Evolutionary conservation across 2,797 vertebrate genomes (phyloP).

Genomic region (Staurois parvus): DNA sequence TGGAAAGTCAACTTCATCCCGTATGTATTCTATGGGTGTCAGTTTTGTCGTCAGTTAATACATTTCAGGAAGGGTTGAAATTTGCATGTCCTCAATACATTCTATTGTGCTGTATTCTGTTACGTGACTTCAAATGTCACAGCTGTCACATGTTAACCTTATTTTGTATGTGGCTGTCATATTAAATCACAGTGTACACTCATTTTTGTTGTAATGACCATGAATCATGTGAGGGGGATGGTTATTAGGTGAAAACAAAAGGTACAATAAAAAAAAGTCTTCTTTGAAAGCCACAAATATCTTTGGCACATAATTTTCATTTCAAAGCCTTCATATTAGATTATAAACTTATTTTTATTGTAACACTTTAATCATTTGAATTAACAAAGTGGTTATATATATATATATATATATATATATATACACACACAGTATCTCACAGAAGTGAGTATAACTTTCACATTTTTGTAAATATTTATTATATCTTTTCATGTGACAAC

Average conservation of each 20-base stretch:
- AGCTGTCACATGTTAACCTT: slow-evolving; percentile 16
- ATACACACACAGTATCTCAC: too few relatives aligned
- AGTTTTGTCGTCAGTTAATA: background rate
- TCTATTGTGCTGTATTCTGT: background rate
- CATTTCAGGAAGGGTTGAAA: background rate
- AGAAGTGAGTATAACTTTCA: too few relatives aligned
- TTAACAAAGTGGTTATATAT: too few relatives aligned
- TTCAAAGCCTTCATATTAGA: too few relatives aligned
- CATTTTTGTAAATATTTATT: too few relatives aligned
- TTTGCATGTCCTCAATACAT: background rate
- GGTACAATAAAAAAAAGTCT: background rate
- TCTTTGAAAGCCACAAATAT: background rate
- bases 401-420: too few relatives aligned
- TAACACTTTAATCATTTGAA: too few relatives aligned
- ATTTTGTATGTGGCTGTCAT: slow-evolving; percentile 1
- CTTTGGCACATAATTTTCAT: background rate
- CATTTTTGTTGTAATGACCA: background rate
- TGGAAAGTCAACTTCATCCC: background rate
- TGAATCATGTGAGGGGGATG: background rate
- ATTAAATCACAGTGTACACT: slow-evolving; percentile 14
- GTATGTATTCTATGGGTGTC: background rate
- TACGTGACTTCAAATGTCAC: slow-evolving; percentile 1
- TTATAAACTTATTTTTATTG: too few relatives aligned
- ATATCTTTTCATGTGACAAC: too few relatives aligned
- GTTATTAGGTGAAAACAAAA: background rate